These are phyloP conservation scores for Caloenas nicobarica DNA, from an alignment of 2,113 vertebrate species.

Conservation along the genomic window DNA sequence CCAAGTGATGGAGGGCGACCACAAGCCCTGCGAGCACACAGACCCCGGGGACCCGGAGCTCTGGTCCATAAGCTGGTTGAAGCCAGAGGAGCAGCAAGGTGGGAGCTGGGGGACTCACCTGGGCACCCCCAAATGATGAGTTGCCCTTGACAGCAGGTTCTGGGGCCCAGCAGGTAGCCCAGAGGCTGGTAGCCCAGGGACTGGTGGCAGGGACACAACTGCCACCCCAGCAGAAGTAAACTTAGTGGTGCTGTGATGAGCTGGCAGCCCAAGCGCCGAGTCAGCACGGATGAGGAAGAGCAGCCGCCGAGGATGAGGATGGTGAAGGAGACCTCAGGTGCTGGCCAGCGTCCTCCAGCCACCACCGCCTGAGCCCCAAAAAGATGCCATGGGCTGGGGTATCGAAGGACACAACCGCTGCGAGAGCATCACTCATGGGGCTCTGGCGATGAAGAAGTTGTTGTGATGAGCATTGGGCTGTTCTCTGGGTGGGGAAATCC, in stretches of 20 bases:
- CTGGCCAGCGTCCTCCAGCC: too few relatives aligned
- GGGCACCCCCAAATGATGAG: neutral
- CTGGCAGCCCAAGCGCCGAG: neutral
- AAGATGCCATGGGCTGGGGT: neutral
- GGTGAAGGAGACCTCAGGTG: neutral
- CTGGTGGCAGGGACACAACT: neutral
- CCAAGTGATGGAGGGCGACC: neutral
- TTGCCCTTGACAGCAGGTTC: neutral
- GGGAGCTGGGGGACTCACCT: neutral
- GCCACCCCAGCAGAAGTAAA: neutral
- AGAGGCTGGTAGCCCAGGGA: neutral
- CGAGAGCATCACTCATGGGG: neutral
- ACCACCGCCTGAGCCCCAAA: neutral
- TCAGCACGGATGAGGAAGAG: neutral
- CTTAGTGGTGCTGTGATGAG: neutral
- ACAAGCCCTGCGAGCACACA: neutral
- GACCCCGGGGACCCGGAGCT: neutral
- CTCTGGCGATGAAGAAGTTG: neutral
- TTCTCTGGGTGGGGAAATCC: neutral
- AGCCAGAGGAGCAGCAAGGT: neutral
- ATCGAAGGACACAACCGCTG: accelerated
- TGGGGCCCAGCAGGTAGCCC: neutral
- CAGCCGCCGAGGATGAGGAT: neutral
- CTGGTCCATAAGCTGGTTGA: neutral
- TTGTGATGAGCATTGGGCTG: accelerated